Evolutionary conservation across 1,140 invertebrate genomes (phyloP).

Genomic region (Popillia japonica): DNA sequence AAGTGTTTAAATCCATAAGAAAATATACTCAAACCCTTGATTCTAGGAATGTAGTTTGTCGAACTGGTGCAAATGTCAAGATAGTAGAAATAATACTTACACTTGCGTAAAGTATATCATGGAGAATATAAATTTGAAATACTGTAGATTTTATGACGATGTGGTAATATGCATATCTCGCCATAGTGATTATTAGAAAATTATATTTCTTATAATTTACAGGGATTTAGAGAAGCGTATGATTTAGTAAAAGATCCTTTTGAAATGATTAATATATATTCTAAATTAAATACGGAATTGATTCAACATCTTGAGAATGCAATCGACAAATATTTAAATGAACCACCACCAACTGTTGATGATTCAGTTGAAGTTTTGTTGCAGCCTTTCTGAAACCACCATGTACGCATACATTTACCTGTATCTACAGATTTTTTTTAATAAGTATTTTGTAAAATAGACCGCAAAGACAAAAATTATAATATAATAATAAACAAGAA

Average conservation of each 20-base stretch:
- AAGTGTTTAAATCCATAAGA: conserved; percentile 52
- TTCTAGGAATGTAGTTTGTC: conserved; percentile 70
- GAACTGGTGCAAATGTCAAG: conserved; percentile 83
- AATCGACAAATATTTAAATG: conserved; percentile 1
- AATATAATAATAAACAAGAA: background rate
- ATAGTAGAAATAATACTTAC: conserved; percentile 85
- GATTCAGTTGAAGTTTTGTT: too few species aligned
- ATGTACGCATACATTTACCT: too few species aligned
- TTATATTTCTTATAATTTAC: conserved; percentile 1
- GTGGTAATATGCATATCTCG: conserved; percentile 64
- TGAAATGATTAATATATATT: conserved; percentile 21
- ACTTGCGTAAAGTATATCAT: conserved; percentile 74
- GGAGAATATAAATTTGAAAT: conserved; percentile 69
- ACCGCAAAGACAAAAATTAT: background rate
- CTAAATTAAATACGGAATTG: background rate
- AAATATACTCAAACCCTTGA: background rate
- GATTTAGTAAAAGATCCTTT: conserved; percentile 24
- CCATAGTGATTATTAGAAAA: background rate
- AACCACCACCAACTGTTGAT: background rate
- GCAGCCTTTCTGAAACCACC: too few species aligned
- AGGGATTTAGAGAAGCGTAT: conserved; percentile 34
- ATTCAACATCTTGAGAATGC: background rate
- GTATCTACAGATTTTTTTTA: too few species aligned
- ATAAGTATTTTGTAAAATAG: too few species aligned
- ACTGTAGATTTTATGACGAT: conserved; percentile 77